Evolutionary conservation across 2,113 vertebrate genomes (phyloP), one percentile per base, ranked within the genome.

Genomic region (Chloebia gouldiae): DNA sequence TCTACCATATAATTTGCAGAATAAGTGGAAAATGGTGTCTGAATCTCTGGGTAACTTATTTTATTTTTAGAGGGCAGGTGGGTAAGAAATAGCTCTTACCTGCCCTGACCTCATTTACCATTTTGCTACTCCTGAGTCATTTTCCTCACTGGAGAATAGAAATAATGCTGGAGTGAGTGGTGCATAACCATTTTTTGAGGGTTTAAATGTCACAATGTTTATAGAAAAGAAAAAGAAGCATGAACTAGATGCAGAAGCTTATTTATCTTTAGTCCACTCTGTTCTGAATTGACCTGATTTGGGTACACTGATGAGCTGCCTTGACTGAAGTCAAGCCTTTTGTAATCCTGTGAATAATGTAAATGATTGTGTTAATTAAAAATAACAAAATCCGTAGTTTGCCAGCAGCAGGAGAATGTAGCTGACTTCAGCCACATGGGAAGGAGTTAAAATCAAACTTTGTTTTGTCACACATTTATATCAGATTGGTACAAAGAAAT

Each of bases 1-100:
- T 83, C 49, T 27, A 68, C 31, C 3, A 5, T 56, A 8, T 77
- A 82, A 90, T 92, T 86, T 92, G 22, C 54, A 94, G 64, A 92
- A 24, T 35, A 90, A 92, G 59, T 81, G 76, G 79, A 95, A 90
- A 91, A 77, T 3, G 0, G 35, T 82, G 78, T 44, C 53, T 64
- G 68, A 90, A 88, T 77, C 51, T 49, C 71, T 28, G 56, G 11
- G 44, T 77, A 81, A 80, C 39, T 77, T 7, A 14, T 28, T 80
- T 88, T 94, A 76, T 77, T 94, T 96, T 92, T 76, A 86, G 90
- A 90, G 23, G 56, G 40, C 21, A 85, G 47, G 84, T 75, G 57
- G 66, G 44, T 64, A 95, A 90, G 86, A 93, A 95, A 73, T 37
- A 93, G 81, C 60, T 95, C 20, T 78, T 81, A 90, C 93, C 72